Conservation (phyloP, 2,113 vertebrate genomes). For the Uria lomvia region DNA sequence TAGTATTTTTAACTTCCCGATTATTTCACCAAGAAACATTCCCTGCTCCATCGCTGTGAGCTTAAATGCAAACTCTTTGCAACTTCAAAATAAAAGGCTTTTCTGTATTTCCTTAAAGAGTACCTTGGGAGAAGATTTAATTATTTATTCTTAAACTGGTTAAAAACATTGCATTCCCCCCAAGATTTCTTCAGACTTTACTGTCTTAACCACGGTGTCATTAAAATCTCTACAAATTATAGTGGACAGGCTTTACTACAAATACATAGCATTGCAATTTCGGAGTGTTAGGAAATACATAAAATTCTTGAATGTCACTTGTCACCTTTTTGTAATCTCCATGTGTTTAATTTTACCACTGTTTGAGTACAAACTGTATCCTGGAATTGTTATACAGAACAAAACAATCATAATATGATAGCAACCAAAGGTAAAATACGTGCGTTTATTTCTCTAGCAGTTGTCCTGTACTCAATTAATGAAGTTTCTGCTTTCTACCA, state of each 20-base stretch:
- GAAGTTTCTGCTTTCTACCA: neutral
- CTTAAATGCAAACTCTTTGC: neutral
- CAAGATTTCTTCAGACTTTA: neutral
- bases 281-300: neutral
- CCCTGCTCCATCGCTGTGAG: neutral
- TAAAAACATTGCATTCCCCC: neutral
- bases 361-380: neutral
- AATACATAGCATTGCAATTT: neutral
- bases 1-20: neutral
- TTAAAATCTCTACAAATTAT: neutral
- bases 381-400: neutral
- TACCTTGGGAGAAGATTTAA: neutral
- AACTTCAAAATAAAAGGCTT: neutral
- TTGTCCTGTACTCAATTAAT: neutral
- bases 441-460: neutral
- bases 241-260: neutral
- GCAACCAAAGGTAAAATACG: neutral
- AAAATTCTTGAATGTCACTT: neutral
- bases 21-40: neutral
- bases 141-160: neutral
- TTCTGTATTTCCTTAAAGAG: neutral
- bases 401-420: neutral
- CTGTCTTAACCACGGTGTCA: neutral
- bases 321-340: neutral
- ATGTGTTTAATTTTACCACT: neutral